A percentile compares a stretch with the other conserved stretches of the same genome.
Evolutionary conservation across 2,797 vertebrate genomes (phyloP).

Genomic region (Brachyalestes nurse): DNA sequence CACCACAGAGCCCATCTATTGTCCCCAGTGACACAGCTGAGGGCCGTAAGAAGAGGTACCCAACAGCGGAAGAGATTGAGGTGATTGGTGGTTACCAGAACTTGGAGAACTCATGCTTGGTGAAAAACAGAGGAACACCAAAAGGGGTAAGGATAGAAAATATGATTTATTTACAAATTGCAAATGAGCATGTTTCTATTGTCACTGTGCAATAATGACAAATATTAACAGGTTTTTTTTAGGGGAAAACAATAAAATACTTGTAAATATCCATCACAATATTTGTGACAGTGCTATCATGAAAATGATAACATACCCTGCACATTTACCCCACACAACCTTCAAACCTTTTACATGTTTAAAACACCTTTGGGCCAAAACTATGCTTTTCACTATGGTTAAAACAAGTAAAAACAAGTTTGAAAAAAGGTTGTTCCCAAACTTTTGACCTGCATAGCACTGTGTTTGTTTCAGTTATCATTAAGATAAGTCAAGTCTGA

Average conservation of each 20-base stretch:
- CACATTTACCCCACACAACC: no score
- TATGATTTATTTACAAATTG: background rate
- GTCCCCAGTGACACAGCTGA: slow-evolving; percentile 46
- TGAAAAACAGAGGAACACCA: slow-evolving; percentile 77
- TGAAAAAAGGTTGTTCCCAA: background rate
- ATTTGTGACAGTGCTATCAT: no score
- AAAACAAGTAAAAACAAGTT: no score
- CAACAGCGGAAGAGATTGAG: slow-evolving; percentile 88
- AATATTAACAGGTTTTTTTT: background rate
- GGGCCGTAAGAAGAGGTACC: slow-evolving; percentile 83
- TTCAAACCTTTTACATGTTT: no score
- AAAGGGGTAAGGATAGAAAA: slow-evolving; percentile 81
- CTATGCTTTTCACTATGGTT: no score
- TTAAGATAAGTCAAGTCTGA: background rate
- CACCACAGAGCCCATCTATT: slow-evolving; percentile 43
- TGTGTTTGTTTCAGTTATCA: no score
- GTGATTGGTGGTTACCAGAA: slow-evolving; percentile 91
- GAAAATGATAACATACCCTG: background rate
- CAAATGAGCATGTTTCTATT: background rate
- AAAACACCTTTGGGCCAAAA: background rate
- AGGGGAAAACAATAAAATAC: background rate
- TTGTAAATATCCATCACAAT: no score
- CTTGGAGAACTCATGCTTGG: slow-evolving; percentile 86
- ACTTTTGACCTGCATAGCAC: background rate
- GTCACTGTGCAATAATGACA: background rate